Base-by-base conservation (phyloP, 2,113 vertebrate genomes). In the Semnornis frantzii region DNA sequence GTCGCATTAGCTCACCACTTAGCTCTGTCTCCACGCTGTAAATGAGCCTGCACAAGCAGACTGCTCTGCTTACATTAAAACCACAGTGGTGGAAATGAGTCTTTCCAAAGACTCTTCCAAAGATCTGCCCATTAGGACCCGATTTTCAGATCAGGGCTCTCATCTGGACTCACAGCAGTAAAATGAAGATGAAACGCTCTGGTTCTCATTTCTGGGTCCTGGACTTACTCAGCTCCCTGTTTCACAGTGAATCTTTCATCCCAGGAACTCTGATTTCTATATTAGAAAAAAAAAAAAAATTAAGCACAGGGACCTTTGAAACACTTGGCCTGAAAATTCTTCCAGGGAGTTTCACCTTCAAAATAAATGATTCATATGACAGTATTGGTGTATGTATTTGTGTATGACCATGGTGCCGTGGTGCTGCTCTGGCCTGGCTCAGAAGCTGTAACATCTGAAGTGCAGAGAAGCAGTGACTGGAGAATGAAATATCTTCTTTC, bases 201-300 rank as follows among this genome's bases (percentile, higher is more conserved):
- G 88, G 83, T 93, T 93, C 91, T 92, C 82, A 74, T 89, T 90
- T 89, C 81, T 77, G 76, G 66, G 69, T 92, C 77, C 79, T 79
- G 68, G 75, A 46, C 62, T 90, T 50, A 21, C 60, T 90, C 66
- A 65, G 65, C 81, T 86, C 33, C 57, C 42, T 2, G 3, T 75
- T 94, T 48, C 33, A 3, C 62, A 57, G 71, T 1, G 65, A 68
- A 37, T 72, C 71, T 57, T 52, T 64, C 0, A 2, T 87, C 52
- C 65, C 7, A 3, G 34, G n/a, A 87, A 6, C 0, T 0, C 55
- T 70, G 46, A 2, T 70, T 90, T 90, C 71, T 54, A 79, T 81
- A 79, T 73, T 3, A 75, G 48, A 63, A 91, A 52, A 52, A 63
- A 91, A 52, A 52, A 86, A 86, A 83, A 55, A 88, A 2, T 42